Evolutionary conservation across 1,140 invertebrate genomes (phyloP).

Genomic region (Druon quercuslanigerum): DNA sequence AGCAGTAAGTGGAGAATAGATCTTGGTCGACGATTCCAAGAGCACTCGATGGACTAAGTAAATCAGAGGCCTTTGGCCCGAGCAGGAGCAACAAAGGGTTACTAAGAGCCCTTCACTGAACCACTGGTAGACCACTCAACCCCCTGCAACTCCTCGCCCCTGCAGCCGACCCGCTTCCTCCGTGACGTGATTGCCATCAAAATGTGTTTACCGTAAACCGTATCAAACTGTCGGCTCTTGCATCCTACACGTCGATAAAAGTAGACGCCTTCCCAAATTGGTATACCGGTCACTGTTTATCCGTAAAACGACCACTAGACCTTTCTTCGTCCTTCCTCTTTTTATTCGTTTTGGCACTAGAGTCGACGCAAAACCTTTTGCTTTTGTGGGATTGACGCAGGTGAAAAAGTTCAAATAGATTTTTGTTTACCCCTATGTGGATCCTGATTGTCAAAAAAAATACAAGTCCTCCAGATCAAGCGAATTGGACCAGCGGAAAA

Average conservation of each 20-base stretch:
- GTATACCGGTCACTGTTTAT: slow-evolving; percentile 41
- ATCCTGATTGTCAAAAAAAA: no score
- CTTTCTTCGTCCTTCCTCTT: slow-evolving; percentile 1
- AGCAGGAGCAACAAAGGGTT: slow-evolving; percentile 70
- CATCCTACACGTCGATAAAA: slow-evolving; percentile 59
- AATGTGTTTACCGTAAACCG: slow-evolving; percentile 73
- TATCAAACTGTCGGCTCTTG: slow-evolving; percentile 68
- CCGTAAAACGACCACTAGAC: slow-evolving; percentile 35
- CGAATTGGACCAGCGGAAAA: no score
- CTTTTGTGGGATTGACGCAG: slow-evolving; percentile 1
- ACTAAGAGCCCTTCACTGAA: slow-evolving; percentile 69
- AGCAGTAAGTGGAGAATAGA: slow-evolving; percentile 35
- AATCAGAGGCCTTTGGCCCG: slow-evolving; percentile 70
- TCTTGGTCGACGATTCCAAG: slow-evolving; percentile 64
- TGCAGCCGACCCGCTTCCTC: slow-evolving; percentile 53
- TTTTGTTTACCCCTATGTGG: neutral
- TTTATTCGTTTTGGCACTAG: neutral
- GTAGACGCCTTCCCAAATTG: slow-evolving; percentile 58
- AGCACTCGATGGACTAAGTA: slow-evolving; percentile 70
- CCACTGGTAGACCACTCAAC: slow-evolving; percentile 66
- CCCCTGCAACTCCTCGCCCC: slow-evolving; percentile 61
- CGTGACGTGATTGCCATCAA: slow-evolving; percentile 70
- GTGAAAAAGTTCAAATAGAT: slow-evolving; percentile 17
- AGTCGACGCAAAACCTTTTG: slow-evolving; percentile 10
- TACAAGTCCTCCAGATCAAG: no score